Base-by-base conservation (phyloP, 2,797 vertebrate genomes). In the Scleropages formosus region DNA sequence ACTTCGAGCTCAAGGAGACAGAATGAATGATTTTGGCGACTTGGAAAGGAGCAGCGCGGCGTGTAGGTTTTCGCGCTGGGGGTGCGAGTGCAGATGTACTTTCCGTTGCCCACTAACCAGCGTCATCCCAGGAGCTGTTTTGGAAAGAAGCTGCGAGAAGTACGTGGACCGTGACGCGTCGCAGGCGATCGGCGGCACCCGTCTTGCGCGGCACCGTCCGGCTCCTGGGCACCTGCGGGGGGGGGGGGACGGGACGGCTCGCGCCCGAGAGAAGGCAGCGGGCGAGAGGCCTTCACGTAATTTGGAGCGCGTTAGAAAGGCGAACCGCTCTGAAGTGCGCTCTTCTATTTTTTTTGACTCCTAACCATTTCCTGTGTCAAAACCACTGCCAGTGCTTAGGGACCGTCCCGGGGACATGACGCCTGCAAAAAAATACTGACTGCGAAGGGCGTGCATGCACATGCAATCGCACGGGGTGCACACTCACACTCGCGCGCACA, bases 311-410 rank as follows among this genome's bases (percentile, higher is more conserved):
- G 27, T 27, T 71, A 39, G 74, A 22, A 75, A 22, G 79, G 79
- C 9, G 44, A 80, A n/a, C 58, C 0, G 8, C 22, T 53, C 26
- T 61, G 22, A 80, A 58, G 18, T 56, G n/a, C 51, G 44, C 74
- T 73, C 69, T 74, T 80, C 75, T 82, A 80, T 80, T 58, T 79
- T 73, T 62, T 83, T 84, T 86, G 78, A 88, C 77, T 85, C 86
- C 79, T 87, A 90, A 83, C 86, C 88, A 89, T 88, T 87, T 92
- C 91, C 91, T 92, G 90, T 87, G 80, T 74, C 69, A 75, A 88
- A 91, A 91, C 90, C 90, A 75, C 86, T 88, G 26, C 31, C 78
- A 83, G 87, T 89, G 62, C 86, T 63, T 83, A 78, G 90, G 90
- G 91, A 89, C 84, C 80, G 89, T 79, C 90, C 91, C 90, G 84